Percentiles rank a stretch among this genome's conserved stretches.
Evolutionary conservation across 2,888 invertebrate species (phyloP).

Genomic region (Pyrgus malvae): DNA sequence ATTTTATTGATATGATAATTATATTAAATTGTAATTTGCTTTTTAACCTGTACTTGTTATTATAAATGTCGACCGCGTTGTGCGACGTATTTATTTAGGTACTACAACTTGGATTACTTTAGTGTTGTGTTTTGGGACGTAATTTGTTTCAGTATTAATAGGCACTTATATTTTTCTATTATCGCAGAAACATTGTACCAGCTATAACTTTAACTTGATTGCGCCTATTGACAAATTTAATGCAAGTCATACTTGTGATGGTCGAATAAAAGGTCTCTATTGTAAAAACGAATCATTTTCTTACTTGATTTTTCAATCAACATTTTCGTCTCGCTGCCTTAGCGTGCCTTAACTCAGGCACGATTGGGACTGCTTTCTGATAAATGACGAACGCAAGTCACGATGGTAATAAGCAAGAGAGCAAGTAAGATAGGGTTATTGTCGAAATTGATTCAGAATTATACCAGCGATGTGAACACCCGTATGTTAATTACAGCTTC

Average conservation of each 20-base stretch:
- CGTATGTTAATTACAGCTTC: constrained; percentile 47
- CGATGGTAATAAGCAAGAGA: neutral
- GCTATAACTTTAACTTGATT: constrained; percentile 8
- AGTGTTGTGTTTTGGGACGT: too few relatives aligned
- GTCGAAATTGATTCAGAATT: constrained; percentile 52
- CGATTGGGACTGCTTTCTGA: neutral
- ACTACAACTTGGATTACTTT: too few relatives aligned
- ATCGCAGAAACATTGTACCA: too few relatives aligned
- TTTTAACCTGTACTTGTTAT: too few relatives aligned
- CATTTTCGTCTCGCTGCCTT: neutral
- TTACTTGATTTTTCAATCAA: constrained; percentile 14
- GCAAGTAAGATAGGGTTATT: constrained; percentile 41
- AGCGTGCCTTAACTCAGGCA: neutral
- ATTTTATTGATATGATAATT: too few relatives aligned
- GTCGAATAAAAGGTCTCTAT: constrained; percentile 42
- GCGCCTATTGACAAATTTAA: constrained; percentile 31
- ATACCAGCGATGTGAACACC: constrained; percentile 63
- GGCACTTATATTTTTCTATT: too few relatives aligned
- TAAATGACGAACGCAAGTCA: constrained; percentile 10
- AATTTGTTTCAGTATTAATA: too few relatives aligned
- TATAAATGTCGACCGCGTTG: too few relatives aligned
- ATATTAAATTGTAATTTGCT: too few relatives aligned
- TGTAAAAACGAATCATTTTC: constrained; percentile 40
- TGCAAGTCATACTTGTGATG: constrained; percentile 42
- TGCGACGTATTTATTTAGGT: too few relatives aligned